A percentile compares a stretch with the other conserved stretches of the same genome.
Conservation (phyloP, 2,113 vertebrate genomes). For the Castor canadensis region DNA sequence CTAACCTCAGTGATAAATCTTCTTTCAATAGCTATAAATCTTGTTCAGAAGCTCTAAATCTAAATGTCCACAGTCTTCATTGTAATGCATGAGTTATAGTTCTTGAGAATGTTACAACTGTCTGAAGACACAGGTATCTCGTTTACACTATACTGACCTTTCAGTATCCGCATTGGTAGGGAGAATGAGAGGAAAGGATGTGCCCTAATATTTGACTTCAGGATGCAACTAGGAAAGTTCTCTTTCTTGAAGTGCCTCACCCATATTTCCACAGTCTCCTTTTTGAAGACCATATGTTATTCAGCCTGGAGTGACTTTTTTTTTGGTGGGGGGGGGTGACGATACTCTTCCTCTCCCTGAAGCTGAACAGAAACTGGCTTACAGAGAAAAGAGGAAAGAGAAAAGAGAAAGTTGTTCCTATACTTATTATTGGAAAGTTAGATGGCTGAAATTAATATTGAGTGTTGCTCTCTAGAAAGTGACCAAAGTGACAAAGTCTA, state of each 20-base stretch:
- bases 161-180: not conserved
- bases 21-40: slow-evolving; percentile 40
- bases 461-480: not conserved
- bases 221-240: not conserved
- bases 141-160: not conserved
- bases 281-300: not conserved
- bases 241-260: not conserved
- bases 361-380: not conserved
- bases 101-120: not conserved
- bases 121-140: slow-evolving; percentile 9
- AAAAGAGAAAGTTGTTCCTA: not conserved
- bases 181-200: not conserved
- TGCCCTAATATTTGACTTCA: not conserved
- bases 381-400: not conserved
- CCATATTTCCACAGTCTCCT: not conserved
- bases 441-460: not conserved
- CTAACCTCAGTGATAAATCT: slow-evolving; percentile 40
- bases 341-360: not conserved
- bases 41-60: slow-evolving; percentile 20
- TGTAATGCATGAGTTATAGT: not conserved
- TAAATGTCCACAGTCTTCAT: not conserved
- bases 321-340: too few relatives aligned
- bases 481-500: not conserved
- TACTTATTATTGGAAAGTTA: not conserved
- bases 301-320: not conserved